Conservation (phyloP, 2,113 vertebrate genomes). For the Campylomormyrus numenius region DNA sequence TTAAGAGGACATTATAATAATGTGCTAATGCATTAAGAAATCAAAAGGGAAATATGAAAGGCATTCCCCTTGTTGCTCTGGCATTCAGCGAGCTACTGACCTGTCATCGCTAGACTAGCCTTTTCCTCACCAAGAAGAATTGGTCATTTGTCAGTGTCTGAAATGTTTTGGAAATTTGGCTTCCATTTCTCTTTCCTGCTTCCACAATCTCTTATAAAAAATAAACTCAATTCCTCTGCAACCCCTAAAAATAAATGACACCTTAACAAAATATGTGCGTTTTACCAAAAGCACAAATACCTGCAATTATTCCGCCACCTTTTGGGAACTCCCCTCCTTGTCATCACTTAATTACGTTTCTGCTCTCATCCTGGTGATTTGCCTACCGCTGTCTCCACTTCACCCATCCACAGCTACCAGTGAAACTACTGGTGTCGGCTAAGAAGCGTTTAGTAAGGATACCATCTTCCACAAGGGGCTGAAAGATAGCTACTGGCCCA, state of each 20-base stretch:
- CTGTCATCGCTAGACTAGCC: background rate
- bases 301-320: background rate
- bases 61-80: background rate
- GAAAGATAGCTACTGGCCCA: background rate
- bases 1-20: background rate
- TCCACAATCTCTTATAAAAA: background rate
- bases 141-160: constrained; percentile 9
- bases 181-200: background rate
- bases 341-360: background rate
- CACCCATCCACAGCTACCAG: background rate
- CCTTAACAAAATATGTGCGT: background rate
- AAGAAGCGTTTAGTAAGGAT: background rate
- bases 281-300: background rate
- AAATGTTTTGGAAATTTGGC: constrained; percentile 10
- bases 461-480: background rate
- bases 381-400: background rate
- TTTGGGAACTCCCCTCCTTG: background rate
- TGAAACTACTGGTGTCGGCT: background rate
- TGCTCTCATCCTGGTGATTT: background rate
- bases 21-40: background rate
- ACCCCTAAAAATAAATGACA: background rate
- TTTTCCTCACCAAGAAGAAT: constrained; percentile 1
- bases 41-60: background rate
- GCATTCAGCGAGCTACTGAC: background rate
- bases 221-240: background rate